A percentile compares a stretch with the other conserved stretches of the same genome.
These are phyloP conservation scores for Erannis defoliaria DNA, from an alignment of 2,888 invertebrate genomes.

Conservation along the genomic window DNA sequence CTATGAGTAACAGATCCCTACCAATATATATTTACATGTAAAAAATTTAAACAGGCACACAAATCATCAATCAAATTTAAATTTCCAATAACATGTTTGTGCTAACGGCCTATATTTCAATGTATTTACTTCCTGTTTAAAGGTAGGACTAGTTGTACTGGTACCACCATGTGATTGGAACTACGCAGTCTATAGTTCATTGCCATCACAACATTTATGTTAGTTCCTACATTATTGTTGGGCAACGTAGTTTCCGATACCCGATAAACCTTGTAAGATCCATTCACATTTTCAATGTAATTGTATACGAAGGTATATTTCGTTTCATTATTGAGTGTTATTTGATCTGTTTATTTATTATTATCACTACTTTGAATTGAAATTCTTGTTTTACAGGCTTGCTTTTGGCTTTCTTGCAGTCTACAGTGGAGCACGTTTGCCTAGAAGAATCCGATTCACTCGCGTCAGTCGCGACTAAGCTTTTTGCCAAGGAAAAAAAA, in stretches of 20 bases:
- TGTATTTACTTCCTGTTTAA: conserved; percentile 1
- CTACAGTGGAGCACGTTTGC: no score
- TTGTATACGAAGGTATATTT: background rate
- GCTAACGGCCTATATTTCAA: background rate
- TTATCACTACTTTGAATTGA: no score
- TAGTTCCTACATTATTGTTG: conserved; percentile 8
- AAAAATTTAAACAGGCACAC: no score
- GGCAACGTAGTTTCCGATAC: conserved; percentile 6
- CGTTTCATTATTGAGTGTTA: background rate
- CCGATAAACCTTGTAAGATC: conserved; percentile 5
- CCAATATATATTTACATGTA: no score
- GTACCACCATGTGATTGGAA: background rate
- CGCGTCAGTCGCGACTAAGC: no score
- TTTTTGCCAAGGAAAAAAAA: no score
- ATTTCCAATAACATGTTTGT: background rate
- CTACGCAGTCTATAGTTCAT: conserved; percentile 5
- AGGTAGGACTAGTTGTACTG: background rate
- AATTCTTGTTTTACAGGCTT: no score
- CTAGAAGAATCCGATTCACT: no score
- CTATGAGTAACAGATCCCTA: no score
- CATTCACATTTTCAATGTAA: conserved; percentile 15
- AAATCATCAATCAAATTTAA: background rate
- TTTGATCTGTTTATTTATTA: no score
- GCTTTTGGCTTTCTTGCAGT: no score
- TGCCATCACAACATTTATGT: conserved; percentile 16